Conservation (phyloP, 2,113 vertebrate species). For the Daboia siamensis region DNA sequence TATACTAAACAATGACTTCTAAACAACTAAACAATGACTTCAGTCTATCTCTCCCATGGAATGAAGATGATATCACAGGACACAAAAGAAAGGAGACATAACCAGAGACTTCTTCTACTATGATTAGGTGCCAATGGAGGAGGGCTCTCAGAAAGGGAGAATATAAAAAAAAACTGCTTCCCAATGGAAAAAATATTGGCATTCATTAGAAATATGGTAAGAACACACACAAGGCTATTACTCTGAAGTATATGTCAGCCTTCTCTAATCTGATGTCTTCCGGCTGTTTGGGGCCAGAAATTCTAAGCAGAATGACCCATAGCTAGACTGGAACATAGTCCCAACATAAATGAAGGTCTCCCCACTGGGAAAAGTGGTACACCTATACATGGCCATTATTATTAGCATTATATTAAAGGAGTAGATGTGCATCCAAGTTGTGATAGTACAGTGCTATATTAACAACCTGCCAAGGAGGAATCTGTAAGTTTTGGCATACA, state of each 20-base stretch:
- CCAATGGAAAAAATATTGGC: background rate
- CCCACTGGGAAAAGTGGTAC: background rate
- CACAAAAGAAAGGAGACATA: background rate
- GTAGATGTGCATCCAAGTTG: background rate
- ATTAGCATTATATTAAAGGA: background rate
- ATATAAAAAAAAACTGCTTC: background rate
- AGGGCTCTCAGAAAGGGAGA: background rate
- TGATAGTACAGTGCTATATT: background rate
- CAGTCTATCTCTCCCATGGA: background rate
- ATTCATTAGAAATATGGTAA: background rate
- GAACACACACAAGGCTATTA: background rate
- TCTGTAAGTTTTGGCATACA: background rate
- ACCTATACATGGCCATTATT: background rate
- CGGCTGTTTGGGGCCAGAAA: background rate
- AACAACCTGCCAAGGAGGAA: background rate
- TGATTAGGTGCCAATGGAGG: background rate
- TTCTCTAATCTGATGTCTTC: background rate
- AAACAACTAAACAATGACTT: background rate
- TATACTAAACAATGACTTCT: background rate
- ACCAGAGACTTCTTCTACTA: background rate
- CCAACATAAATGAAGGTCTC: background rate
- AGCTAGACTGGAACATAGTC: background rate
- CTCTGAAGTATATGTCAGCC: background rate
- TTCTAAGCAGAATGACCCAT: background rate
- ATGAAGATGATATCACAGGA: background rate